These are phyloP conservation scores for Eupeodes luniger DNA, from an alignment of 2,888 invertebrate species.

Conservation along the genomic window DNA sequence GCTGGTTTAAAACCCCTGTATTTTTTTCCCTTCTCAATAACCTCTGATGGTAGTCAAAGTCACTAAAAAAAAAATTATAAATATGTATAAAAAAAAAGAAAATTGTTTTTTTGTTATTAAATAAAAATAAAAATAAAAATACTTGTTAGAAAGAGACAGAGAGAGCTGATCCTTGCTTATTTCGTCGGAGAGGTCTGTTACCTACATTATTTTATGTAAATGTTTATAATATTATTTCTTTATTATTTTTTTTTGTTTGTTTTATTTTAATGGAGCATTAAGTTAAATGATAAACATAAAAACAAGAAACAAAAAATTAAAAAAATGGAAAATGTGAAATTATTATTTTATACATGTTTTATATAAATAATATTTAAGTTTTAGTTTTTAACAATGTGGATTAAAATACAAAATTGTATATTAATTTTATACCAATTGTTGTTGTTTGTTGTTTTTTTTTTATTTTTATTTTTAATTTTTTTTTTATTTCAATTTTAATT, in stretches of 20 bases:
- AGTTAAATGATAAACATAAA: constrained; percentile 47
- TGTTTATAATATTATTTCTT: constrained; percentile 33
- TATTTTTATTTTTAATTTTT: background rate
- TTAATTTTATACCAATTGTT: constrained; percentile 40
- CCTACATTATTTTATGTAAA: constrained; percentile 72
- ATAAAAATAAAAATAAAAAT: constrained; percentile 61
- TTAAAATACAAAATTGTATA: constrained; percentile 70
- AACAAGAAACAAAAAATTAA: constrained; percentile 28
- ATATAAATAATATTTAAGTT: constrained; percentile 66
- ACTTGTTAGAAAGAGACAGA: constrained; percentile 50
- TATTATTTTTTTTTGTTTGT: constrained; percentile 46
- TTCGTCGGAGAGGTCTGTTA: constrained; percentile 77
- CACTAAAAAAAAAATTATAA: constrained; percentile 61
- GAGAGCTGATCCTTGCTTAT: constrained; percentile 77
- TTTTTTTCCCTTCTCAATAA: constrained; percentile 60
- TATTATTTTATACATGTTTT: constrained; percentile 51
- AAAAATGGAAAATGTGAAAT: constrained; percentile 69
- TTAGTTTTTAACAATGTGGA: constrained; percentile 63
- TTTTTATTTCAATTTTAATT: background rate
- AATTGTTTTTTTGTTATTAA: constrained; percentile 57
- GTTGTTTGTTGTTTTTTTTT: constrained; percentile 28
- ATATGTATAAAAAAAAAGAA: constrained; percentile 24
- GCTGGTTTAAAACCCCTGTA: constrained; percentile 58
- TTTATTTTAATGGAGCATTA: constrained; percentile 67
- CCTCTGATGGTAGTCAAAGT: constrained; percentile 77